These are phyloP conservation scores for Perca fluviatilis DNA, from an alignment of 2,113 vertebrate species.

Conservation along the genomic window DNA sequence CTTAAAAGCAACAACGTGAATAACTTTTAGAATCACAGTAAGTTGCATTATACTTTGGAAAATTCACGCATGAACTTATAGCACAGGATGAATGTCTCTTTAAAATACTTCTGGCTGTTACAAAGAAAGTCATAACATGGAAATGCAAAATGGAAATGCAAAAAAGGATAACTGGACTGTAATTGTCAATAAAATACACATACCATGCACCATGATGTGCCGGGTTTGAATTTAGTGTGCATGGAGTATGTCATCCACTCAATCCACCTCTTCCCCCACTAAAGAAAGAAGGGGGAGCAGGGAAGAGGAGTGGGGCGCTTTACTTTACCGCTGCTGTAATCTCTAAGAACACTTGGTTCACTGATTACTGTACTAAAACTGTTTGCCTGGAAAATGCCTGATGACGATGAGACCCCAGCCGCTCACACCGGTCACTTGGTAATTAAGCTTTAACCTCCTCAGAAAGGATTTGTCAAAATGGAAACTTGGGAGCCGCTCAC, in stretches of 20 bases:
- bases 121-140: not conserved
- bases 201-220: not conserved
- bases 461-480: conserved; percentile 85
- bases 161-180: no score
- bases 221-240: conserved; percentile 26
- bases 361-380: conserved; percentile 69
- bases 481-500: conserved; percentile 72
- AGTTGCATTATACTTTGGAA: not conserved
- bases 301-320: conserved; percentile 40
- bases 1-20: not conserved
- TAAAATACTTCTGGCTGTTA: not conserved
- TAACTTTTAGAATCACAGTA: conserved; percentile 5
- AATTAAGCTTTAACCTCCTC: conserved; percentile 85
- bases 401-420: conserved; percentile 67
- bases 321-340: conserved; percentile 69
- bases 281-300: not conserved
- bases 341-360: conserved; percentile 76
- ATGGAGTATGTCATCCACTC: conserved; percentile 23
- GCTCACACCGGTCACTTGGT: conserved; percentile 68
- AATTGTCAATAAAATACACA: not conserved
- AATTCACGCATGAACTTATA: not conserved
- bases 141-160: not conserved
- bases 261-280: not conserved
- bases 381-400: conserved; percentile 69
- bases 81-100: not conserved